Base-by-base conservation (phyloP, 2,113 vertebrate genomes). In the Anhinga anhinga region DNA sequence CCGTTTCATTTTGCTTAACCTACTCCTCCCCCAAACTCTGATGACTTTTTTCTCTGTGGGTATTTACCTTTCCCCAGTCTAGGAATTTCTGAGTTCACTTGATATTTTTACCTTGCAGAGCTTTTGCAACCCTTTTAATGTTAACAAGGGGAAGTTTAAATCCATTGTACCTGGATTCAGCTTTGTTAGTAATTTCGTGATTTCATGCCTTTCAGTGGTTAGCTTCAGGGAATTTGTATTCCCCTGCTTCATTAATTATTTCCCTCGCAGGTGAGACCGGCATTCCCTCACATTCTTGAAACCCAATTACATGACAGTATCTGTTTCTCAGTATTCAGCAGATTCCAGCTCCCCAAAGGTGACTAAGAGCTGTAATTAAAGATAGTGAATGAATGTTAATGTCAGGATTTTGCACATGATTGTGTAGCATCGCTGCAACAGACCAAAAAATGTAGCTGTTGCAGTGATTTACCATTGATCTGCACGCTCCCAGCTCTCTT, bases 211-310 rank as follows among this genome's bases (percentile, higher is more conserved):
- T 93, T 78, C n/a, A 32, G 80, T 95, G 13, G 40, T 91, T 95
- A 76, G 91, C 91, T 95, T 97, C 77, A 79, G 94, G 89, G 96
- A 90, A 84, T 87, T 77, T 61, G 69, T 92, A 82, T 90, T 95
- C 86, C 92, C 95, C 47, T 82, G 30, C 52, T 90, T 97, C 93
- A 92, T 97, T 97, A 97, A 89, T 79, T 94, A 94, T 96, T 98
- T 88, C 82, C 91, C 90, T 95, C 16, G 1, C 95, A 94, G 93
- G 89, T 93, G 55, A 96, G 53, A 70, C 32, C 86, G 81, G 78
- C 58, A 5, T 73, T 79, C 62, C 72, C 83, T 91, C 44, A 6
- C 67, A 62, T 87, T 95, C 93, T 94, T 96, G 86, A 91, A 97
- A 89, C 36, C 45, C 67, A 90, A 36, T 98, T 98, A 86, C n/a